Base-by-base conservation (phyloP, 2,888 invertebrate species). In the Agrotis segetum region DNA sequence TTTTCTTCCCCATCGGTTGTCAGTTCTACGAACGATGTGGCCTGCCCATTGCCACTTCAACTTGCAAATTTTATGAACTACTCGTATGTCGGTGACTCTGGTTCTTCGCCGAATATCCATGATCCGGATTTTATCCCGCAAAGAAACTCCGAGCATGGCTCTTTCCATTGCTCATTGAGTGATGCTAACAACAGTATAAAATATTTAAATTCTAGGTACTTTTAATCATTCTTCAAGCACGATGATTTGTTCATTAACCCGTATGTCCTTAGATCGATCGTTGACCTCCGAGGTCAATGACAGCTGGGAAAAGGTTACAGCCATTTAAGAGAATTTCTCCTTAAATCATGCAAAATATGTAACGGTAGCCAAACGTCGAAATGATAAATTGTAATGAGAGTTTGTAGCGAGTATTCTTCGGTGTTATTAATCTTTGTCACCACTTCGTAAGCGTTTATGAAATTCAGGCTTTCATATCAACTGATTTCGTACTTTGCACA, bases 401-500 rank as follows among this genome's bases (percentile, higher is more conserved):
- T 50, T 40, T 24, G 29, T 55, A 64, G 63, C 63, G 24, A 74
- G 71, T 34, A 63, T 62, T 74, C 56, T 19, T 68, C 19, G 9
- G 16, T 17, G 47, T 21, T 58, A 65, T 77, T 60, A 14, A 77
- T 79, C 79, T 68, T 65, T 14, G 60, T 68, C 56, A 65, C 24
- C 56, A 21, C 44, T 17, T 21, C 3, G 13, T 1, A 7, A 56
- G 46, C 46, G 17, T 56, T 73, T 61, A 46, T 21, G 17, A 13
- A n/a, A n/a, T 47, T n/a, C 11, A 29, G 29, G 13, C 29, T 55
- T 55, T 29, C 11, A 55, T n/a, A n/a, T n/a, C n/a, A 55, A 55
- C 13, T 5, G n/a, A 55, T n/a, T 55, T 55, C 29, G 17, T n/a
- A 17, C 17, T 29, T 17, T 1, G 0, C 55, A 55, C 55, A 55